Conservation (phyloP, 2,113 vertebrate genomes). For the Chaetodon trifascialis region DNA sequence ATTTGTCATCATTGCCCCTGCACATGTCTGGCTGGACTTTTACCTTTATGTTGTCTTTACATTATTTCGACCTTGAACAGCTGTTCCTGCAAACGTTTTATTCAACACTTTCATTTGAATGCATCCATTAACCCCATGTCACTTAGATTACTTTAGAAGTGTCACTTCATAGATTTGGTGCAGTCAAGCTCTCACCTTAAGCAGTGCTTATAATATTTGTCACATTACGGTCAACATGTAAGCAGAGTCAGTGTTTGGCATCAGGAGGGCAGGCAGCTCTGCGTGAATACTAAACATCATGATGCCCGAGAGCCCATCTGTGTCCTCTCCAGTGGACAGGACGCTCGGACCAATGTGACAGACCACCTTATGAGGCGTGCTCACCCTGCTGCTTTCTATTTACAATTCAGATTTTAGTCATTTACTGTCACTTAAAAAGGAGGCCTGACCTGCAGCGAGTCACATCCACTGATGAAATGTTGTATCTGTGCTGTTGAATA, state of each 20-base stretch:
- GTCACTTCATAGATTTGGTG: not conserved
- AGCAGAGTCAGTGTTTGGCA: not conserved
- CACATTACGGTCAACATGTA: not conserved
- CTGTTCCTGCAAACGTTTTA: not conserved
- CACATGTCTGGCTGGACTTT: not conserved
- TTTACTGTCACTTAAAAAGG: not conserved
- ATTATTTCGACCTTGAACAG: not conserved
- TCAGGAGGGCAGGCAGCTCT: not conserved
- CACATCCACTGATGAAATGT: too few relatives aligned
- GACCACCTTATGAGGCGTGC: not conserved
- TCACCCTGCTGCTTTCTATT: not conserved
- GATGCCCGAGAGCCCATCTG: conserved; percentile 20
- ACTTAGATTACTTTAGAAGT: not conserved
- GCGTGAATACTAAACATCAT: conserved; percentile 32
- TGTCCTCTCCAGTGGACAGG: conserved; percentile 6
- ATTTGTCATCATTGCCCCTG: not conserved
- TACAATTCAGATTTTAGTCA: not conserved
- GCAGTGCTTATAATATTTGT: not conserved
- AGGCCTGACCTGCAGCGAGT: not conserved
- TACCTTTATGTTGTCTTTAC: not conserved
- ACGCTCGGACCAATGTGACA: not conserved
- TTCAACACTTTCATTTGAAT: not conserved
- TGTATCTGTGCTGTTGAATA: not conserved
- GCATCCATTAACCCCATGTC: not conserved
- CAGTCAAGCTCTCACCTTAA: not conserved